Conservation (phyloP, 2,888 invertebrate species). For the Pinctada fucata region DNA sequence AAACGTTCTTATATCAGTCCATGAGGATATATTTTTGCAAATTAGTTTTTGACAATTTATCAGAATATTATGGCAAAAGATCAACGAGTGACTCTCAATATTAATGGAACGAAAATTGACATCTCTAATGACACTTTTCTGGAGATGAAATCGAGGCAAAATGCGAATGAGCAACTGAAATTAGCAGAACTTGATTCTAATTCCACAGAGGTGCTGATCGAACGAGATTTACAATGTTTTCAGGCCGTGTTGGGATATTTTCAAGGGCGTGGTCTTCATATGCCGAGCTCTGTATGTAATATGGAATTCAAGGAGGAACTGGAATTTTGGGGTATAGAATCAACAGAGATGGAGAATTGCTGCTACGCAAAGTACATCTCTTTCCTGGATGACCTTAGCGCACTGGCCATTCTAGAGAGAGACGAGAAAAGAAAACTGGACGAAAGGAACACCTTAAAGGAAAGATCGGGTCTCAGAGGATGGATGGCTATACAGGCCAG, state of each 20-base stretch:
- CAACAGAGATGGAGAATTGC: slow-evolving; percentile 44
- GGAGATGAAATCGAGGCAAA: background rate
- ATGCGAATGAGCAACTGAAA: slow-evolving; percentile 4
- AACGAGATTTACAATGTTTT: slow-evolving; percentile 34
- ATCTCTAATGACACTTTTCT: slow-evolving; percentile 20
- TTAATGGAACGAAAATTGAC: slow-evolving; percentile 36
- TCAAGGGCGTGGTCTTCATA: slow-evolving; percentile 35
- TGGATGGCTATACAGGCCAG: slow-evolving; percentile 47
- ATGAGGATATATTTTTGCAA: no score
- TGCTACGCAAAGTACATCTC: slow-evolving; percentile 49
- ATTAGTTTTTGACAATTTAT: no score
- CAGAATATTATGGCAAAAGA: no score
- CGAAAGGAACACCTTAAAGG: slow-evolving; percentile 31
- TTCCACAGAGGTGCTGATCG: slow-evolving; percentile 28
- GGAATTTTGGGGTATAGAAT: slow-evolving; percentile 50
- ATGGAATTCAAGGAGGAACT: slow-evolving; percentile 42
- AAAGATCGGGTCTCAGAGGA: slow-evolving; percentile 21
- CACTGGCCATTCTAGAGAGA: slow-evolving; percentile 42
- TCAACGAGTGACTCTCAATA: slow-evolving; percentile 14
- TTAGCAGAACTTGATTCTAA: background rate
- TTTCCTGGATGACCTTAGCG: slow-evolving; percentile 47
- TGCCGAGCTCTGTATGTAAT: slow-evolving; percentile 32
- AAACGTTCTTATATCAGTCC: no score
- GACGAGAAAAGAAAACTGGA: slow-evolving; percentile 36
- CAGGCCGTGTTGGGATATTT: slow-evolving; percentile 33